These are phyloP conservation scores for Plectus sambesii DNA, from an alignment of 1,140 invertebrate species.

Conservation along the genomic window DNA sequence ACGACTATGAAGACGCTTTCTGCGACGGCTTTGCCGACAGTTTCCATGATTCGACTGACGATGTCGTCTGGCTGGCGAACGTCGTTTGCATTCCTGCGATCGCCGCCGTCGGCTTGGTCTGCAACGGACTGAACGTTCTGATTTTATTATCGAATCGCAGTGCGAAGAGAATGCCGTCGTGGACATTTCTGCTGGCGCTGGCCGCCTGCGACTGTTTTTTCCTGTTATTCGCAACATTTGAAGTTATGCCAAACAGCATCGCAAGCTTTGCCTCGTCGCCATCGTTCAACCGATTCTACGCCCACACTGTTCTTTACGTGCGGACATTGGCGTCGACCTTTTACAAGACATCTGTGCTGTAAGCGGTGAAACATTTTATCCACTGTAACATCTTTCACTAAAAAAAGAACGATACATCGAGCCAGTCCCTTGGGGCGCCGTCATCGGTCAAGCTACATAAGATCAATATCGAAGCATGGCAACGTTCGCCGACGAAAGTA, in stretches of 20 bases:
- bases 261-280: slow-evolving; percentile 20
- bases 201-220: slow-evolving; percentile 42
- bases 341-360: slow-evolving; percentile 44
- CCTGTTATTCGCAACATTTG: slow-evolving; percentile 37
- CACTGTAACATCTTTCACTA: too few species aligned
- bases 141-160: slow-evolving; percentile 34
- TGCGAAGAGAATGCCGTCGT: slow-evolving; percentile 39
- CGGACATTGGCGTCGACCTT: slow-evolving; percentile 43
- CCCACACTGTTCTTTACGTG: slow-evolving; percentile 35
- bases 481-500: too few species aligned
- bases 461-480: too few species aligned
- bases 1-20: too few species aligned
- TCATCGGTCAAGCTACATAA: too few species aligned
- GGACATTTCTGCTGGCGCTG: slow-evolving; percentile 37
- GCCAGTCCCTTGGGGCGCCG: too few species aligned
- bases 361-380: too few species aligned
- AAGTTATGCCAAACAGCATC: slow-evolving; percentile 36
- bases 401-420: too few species aligned
- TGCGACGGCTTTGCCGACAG: too few species aligned
- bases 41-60: too few species aligned
- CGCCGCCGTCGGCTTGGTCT: slow-evolving; percentile 35
- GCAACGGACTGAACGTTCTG: slow-evolving; percentile 40
- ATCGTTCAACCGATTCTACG: slow-evolving; percentile 35
- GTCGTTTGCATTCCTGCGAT: slow-evolving; percentile 33
- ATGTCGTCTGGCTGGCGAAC: slow-evolving; percentile 43